A percentile compares a stretch with the other conserved stretches of the same genome.
Evolutionary conservation across 2,797 vertebrate genomes (phyloP).

Genomic region (Myripristis jacobus): DNA sequence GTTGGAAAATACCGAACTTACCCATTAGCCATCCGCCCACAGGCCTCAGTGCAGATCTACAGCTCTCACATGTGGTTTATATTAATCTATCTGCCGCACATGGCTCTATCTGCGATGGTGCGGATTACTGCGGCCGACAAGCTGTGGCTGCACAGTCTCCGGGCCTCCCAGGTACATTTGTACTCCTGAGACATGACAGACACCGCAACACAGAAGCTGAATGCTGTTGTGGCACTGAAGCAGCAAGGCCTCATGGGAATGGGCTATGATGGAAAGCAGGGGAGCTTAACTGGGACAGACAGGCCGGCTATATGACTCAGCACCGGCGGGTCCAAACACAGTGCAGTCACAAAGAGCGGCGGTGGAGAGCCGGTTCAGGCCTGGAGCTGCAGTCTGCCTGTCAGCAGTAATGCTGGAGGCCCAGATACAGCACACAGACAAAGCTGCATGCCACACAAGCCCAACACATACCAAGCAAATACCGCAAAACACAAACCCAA

Average conservation of each 20-base stretch:
- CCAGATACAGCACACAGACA: conserved; percentile 35
- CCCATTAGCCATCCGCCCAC: too few relatives aligned
- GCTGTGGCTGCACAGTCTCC: neutral
- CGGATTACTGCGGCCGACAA: neutral
- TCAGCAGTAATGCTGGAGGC: conserved; percentile 75
- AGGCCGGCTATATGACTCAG: conserved; percentile 62
- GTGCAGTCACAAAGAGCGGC: conserved; percentile 63
- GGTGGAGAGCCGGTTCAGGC: conserved; percentile 46
- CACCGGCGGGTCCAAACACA: conserved; percentile 72
- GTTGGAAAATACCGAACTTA: too few relatives aligned
- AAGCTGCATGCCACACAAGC: conserved; percentile 41
- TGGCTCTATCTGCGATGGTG: neutral
- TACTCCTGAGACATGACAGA: conserved; percentile 1
- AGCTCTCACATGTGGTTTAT: neutral
- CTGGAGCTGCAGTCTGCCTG: conserved; percentile 68
- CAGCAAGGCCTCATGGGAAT: conserved; percentile 21
- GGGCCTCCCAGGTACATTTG: neutral
- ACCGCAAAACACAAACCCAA: neutral
- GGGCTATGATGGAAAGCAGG: conserved; percentile 33
- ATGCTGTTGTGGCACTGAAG: conserved; percentile 15
- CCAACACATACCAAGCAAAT: conserved; percentile 24
- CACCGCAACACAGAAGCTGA: conserved; percentile 7
- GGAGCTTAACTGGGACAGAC: conserved; percentile 64
- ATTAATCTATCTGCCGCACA: neutral
- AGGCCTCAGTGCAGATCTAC: neutral